Evolutionary conservation across 2,113 vertebrate genomes (phyloP).

Genomic region (Chamaetylas fuelleborni): DNA sequence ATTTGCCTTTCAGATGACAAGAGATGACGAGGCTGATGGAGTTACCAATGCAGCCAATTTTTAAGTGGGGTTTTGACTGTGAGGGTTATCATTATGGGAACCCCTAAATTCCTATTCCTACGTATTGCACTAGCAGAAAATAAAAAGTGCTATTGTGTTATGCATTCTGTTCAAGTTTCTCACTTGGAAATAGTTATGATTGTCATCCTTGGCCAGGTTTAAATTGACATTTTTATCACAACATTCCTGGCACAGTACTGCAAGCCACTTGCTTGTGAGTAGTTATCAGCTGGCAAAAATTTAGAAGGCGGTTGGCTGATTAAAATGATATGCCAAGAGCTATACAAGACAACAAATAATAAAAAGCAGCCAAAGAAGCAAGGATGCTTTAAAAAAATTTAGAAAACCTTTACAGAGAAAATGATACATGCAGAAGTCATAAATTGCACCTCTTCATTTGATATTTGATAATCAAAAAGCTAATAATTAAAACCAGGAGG

Average conservation of each 20-base stretch:
- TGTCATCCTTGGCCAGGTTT: constrained; percentile 50
- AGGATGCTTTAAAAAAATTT: neutral
- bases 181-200: constrained; percentile 10
- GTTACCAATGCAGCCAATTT: neutral
- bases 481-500: constrained; percentile 66
- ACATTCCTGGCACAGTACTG: constrained; percentile 12
- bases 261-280: constrained; percentile 32
- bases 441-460: constrained; percentile 28
- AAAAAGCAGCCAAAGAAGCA: neutral
- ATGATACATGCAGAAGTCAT: neutral
- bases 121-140: neutral
- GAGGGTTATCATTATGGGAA: neutral
- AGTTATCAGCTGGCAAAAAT: constrained; percentile 50
- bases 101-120: neutral
- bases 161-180: neutral
- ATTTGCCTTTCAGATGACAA: constrained; percentile 7
- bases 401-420: neutral
- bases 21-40: neutral
- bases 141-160: neutral
- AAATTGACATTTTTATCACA: constrained; percentile 61
- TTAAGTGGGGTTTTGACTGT: neutral
- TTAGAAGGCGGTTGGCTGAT: constrained; percentile 14
- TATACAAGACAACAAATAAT: neutral
- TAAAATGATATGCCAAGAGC: constrained; percentile 44
- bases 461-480: constrained; percentile 37